Evolutionary conservation across 2,888 invertebrate genomes (phyloP), one percentile per base, ranked within the genome.

Genomic region (Gasteruption jaculator): DNA sequence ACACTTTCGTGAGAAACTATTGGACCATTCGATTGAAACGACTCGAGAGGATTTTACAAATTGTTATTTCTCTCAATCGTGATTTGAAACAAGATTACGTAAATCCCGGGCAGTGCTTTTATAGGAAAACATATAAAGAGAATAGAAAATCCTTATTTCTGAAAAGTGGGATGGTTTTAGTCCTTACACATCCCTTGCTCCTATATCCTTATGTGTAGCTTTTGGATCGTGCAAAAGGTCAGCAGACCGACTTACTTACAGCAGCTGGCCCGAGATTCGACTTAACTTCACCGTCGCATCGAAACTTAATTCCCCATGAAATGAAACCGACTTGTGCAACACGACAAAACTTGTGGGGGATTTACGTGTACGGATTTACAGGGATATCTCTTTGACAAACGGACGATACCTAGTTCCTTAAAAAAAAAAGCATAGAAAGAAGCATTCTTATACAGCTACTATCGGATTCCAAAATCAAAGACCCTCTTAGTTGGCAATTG

Each of bases 221-320:
- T n/a, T n/a, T n/a, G 26, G 19, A 11, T 18, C 40, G 54, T 51
- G 55, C 50, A 50, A 57, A 56, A 58, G 61, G 60, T 63, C 62
- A 60, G 55, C 58, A 53, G 49, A 52, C 52, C 44, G 63, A 62
- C 60, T 63, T 63, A 62, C 57, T 61, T 61, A 58, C 54, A 49
- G 41, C 45, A 57, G 57, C 56, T 57, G 55, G 32, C 41, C 24
- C 34, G n/a, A n/a, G n/a, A n/a, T n/a, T n/a, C n/a, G 52, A 54
- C 54, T 54, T 50, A 50, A 29, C 39, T 45, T 50, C 45, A 38
- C 19, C 35, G 22, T 34, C 30, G 25, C 29, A 61, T 64, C 61
- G 57, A 49, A 50, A 64, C 58, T 63, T 64, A 70, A 70, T 70
- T 68, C 69, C 57, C 69, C 69, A 61, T 68, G 65, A 70, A 70